Base-by-base conservation (phyloP, 2,888 invertebrate species). In the Harpalus rufipes region DNA sequence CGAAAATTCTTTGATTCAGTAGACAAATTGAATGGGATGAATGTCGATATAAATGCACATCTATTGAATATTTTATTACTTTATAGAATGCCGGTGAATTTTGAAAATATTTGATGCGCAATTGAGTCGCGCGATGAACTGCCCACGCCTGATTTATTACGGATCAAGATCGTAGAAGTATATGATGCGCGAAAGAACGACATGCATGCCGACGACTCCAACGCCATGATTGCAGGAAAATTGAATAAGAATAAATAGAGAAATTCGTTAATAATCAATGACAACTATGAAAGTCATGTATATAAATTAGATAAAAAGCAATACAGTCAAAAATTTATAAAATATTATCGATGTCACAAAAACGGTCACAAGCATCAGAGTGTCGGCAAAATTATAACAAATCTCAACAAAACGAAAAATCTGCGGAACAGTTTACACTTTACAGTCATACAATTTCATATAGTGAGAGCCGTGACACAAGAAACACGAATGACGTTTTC, bases 1-100 rank as follows among this genome's bases (percentile, higher is more conserved):
- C 87, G 87, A 18, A 87, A 86, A 8, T 89, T 90, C 81, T 89
- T 89, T 72, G 89, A 89, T 18, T 86, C 87, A 1, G 88, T 90
- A n/a, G n/a, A n/a, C n/a, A n/a, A 89, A 85, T 68, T 90, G 4
- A 87, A 86, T 44, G 89, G 89, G 7, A 89, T 89, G 86, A 87
- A 87, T 7, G 86, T 89, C 0, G 51, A 85, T 5, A 86, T 89
- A 5, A 87, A 88, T 56, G 84, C 86, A 21, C 88, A 89, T 7
- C 74, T 89, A 12, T 82, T 89, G 14, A 85, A 88, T 0, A 89
- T 89, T n/a, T 86, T 89, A 74, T 65, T 89, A 8, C 63, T 90
- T n/a, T 89, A 89, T 65, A 89, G 88, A 83, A 79, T 89, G 5
- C 88, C 88, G 14, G 41, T 84, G 0, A 87, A 39, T 0, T 90